A percentile compares a stretch with the other conserved stretches of the same genome.
These are phyloP conservation scores for Porites lobata DNA, from an alignment of 92 coral and sea anemone species.

Conservation along the genomic window DNA sequence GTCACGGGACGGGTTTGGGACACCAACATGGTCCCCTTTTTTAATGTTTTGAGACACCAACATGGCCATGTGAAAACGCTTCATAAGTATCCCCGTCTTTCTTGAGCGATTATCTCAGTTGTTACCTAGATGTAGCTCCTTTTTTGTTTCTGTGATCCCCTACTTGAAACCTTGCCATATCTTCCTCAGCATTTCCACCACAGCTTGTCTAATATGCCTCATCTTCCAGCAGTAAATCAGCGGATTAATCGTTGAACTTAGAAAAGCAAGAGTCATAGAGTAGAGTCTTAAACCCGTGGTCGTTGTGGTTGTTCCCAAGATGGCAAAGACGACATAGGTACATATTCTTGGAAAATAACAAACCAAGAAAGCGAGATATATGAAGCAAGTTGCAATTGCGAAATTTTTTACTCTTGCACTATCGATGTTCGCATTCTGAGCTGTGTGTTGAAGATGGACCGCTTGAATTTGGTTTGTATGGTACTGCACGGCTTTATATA, in stretches of 20 bases:
- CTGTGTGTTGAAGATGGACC: neutral
- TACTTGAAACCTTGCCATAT: neutral
- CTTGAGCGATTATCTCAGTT: too few relatives aligned
- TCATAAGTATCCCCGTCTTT: too few relatives aligned
- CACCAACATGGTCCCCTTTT: too few relatives aligned
- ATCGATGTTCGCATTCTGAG: neutral
- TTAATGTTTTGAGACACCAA: too few relatives aligned
- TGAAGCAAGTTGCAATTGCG: neutral
- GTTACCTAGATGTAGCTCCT: neutral
- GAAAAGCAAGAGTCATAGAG: neutral
- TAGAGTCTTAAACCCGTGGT: neutral
- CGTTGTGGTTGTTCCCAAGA: neutral
- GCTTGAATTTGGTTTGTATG: conserved; percentile 5
- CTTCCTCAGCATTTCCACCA: neutral
- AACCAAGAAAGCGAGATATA: conserved; percentile 5
- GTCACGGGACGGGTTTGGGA: too few relatives aligned
- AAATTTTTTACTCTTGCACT: neutral
- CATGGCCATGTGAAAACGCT: too few relatives aligned
- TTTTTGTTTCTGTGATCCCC: neutral
- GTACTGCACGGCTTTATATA: neutral
- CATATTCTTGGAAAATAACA: conserved; percentile 8
- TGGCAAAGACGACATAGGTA: neutral
- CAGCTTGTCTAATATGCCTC: conserved; percentile 4
- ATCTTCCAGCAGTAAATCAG: conserved; percentile 26
- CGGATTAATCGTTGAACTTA: conserved; percentile 11